A percentile compares a stretch with the other conserved stretches of the same genome.
These are phyloP conservation scores for Pituophis catenifer DNA, from an alignment of 2,113 vertebrate genomes.

Conservation along the genomic window DNA sequence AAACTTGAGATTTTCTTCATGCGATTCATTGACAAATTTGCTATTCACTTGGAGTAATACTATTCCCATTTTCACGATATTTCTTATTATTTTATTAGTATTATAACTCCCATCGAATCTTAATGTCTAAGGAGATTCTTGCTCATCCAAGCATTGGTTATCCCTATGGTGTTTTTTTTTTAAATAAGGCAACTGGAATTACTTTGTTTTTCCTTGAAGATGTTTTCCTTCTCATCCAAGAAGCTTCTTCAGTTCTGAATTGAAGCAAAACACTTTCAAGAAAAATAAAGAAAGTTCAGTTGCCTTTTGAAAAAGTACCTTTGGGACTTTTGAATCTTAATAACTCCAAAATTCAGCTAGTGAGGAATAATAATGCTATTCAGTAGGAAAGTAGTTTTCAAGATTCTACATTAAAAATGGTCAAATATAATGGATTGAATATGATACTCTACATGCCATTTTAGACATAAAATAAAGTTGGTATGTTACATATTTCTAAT, in stretches of 20 bases:
- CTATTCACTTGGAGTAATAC: too few species aligned
- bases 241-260: not conserved
- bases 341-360: not conserved
- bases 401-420: not conserved
- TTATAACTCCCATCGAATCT: not conserved
- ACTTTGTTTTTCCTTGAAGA: too few species aligned
- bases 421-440: not conserved
- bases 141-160: too few species aligned
- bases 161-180: too few species aligned
- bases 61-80: not conserved
- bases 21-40: too few species aligned
- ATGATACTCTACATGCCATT: not conserved
- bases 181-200: too few species aligned
- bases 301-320: too few species aligned
- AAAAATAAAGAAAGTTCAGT: too few species aligned
- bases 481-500: not conserved
- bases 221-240: too few species aligned
- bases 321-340: not conserved
- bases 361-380: not conserved
- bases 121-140: not conserved
- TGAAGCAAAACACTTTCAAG: too few species aligned
- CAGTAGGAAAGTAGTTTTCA: not conserved
- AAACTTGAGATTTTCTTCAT: too few species aligned
- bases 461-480: not conserved
- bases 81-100: too few species aligned